These are phyloP conservation scores for Labrus mixtus DNA, from an alignment of 2,113 vertebrate species.

Conservation along the genomic window DNA sequence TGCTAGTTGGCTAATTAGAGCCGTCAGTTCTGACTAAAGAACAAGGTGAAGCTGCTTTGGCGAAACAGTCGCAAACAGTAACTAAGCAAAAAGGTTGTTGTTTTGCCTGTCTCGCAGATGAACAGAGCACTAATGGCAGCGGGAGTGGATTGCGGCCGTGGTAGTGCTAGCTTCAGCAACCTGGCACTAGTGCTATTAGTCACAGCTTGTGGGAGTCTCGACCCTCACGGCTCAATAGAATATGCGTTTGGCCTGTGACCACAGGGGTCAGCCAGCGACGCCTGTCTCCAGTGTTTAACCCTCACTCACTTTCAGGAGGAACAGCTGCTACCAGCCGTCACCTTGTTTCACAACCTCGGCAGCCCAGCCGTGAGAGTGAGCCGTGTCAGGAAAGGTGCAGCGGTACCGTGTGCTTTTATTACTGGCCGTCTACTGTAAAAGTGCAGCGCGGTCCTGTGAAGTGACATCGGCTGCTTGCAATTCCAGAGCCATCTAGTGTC, in stretches of 20 bases:
- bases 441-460: conserved; percentile 38
- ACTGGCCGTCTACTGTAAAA: conserved; percentile 18
- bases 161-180: conserved; percentile 27
- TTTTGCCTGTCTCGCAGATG: conserved; percentile 24
- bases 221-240: conserved; percentile 42
- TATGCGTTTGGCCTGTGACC: conserved; percentile 49
- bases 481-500: conserved; percentile 14
- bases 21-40: conserved; percentile 49
- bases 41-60: conserved; percentile 19
- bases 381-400: conserved; percentile 11
- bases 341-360: conserved; percentile 8
- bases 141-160: conserved; percentile 1
- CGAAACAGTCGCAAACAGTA: conserved; percentile 43
- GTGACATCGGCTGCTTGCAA: conserved; percentile 3
- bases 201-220: conserved; percentile 20
- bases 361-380: conserved; percentile 40
- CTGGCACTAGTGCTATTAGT: conserved; percentile 21
- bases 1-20: conserved; percentile 62
- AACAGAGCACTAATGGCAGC: neutral
- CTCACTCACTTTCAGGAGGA: conserved; percentile 34
- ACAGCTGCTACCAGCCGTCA: conserved; percentile 35
- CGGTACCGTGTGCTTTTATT: conserved; percentile 27
- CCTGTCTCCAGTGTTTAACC: conserved; percentile 40
- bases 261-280: conserved; percentile 27
- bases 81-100: conserved; percentile 38